Evolutionary conservation across 2,113 vertebrate genomes (phyloP).

Genomic region (Petrocephalus zakoni): DNA sequence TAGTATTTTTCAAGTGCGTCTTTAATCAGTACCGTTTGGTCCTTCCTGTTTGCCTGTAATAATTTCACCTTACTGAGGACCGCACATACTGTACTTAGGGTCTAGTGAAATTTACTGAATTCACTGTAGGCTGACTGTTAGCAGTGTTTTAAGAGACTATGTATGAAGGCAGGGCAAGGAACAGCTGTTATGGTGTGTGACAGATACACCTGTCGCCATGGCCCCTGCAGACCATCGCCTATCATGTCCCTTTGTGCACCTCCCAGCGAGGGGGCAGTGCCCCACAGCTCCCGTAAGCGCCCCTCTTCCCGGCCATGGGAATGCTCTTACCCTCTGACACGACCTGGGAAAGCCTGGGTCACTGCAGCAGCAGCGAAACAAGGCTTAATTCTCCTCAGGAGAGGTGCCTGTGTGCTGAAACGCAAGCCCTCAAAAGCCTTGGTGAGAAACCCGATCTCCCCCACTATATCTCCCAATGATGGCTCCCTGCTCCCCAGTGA

Average conservation of each 20-base stretch:
- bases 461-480: conserved; percentile 27
- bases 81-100: neutral
- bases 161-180: neutral
- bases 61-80: neutral
- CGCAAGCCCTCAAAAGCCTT: conserved; percentile 39
- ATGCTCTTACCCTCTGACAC: conserved; percentile 27
- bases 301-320: conserved; percentile 28
- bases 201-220: conserved; percentile 23
- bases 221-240: neutral
- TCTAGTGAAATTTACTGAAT: neutral
- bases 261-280: conserved; percentile 27
- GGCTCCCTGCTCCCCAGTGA: conserved; percentile 36
- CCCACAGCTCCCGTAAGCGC: conserved; percentile 31
- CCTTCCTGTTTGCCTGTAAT: neutral
- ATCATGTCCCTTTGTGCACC: conserved; percentile 25
- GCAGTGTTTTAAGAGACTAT: neutral
- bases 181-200: neutral
- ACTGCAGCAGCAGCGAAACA: conserved; percentile 28
- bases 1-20: too few species aligned
- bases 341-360: conserved; percentile 24
- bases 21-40: neutral
- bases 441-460: conserved; percentile 52
- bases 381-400: conserved; percentile 48
- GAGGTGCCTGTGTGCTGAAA: conserved; percentile 47
- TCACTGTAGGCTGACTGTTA: neutral